phyloP scores from a whole-genome alignment of 2,888 invertebrate species.

The Calameuta filiformis region DNA sequence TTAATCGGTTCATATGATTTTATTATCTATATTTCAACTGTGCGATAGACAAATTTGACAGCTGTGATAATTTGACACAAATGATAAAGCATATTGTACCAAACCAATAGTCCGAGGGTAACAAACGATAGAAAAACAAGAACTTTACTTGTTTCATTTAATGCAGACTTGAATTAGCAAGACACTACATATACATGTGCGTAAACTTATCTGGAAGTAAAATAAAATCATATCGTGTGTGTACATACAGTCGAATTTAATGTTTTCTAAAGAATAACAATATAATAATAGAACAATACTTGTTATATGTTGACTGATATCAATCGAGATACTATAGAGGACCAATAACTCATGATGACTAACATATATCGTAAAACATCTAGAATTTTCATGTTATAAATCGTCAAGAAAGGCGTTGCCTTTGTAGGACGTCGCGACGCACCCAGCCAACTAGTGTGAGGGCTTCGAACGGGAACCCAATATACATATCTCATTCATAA shows the following conservation, averaged over 20 bases:
- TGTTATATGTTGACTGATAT: background rate
- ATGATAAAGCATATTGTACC: background rate
- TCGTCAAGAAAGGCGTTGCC: background rate
- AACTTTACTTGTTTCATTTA: background rate
- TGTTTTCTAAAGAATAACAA: background rate
- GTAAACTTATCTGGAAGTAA: background rate
- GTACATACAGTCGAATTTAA: background rate
- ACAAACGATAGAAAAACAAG: background rate
- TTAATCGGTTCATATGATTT: background rate
- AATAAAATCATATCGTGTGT: background rate
- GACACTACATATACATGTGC: background rate
- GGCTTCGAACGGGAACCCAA: background rate
- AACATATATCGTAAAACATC: background rate
- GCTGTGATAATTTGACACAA: background rate
- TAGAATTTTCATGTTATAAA: background rate
- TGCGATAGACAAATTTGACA: background rate
- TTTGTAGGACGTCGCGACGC: background rate
- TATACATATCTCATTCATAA: background rate
- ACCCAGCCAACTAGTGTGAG: background rate
- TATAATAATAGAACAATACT: background rate
- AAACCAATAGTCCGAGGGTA: background rate
- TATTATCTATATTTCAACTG: background rate
- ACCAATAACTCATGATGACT: background rate
- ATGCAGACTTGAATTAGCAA: background rate
- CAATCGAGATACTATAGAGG: background rate